Conservation (phyloP, 2,888 invertebrate species). For the Pristionchus maxplancki region DNA sequence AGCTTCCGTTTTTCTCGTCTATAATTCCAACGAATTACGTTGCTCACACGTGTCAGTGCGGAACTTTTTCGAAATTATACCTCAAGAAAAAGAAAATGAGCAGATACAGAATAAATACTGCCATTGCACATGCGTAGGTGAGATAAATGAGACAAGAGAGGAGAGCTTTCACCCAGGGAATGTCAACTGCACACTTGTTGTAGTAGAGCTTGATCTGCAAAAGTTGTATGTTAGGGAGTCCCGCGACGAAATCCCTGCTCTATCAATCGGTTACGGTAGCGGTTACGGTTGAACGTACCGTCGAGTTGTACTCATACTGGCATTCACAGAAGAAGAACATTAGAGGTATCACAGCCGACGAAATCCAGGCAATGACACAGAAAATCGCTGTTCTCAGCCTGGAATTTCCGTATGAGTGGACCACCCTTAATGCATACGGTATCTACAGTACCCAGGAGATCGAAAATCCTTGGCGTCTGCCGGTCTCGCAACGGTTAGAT, state of each 20-base stretch:
- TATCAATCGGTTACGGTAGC: background rate
- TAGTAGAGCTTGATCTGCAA: conserved; percentile 21
- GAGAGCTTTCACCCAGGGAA: background rate
- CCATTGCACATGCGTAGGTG: background rate
- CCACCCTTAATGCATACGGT: too few relatives aligned
- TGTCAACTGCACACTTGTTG: background rate
- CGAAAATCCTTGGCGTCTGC: background rate
- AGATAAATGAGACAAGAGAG: background rate
- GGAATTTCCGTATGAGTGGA: too few relatives aligned
- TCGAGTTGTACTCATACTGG: background rate
- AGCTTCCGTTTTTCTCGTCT: background rate
- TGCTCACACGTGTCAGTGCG: too few relatives aligned
- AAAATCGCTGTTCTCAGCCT: background rate
- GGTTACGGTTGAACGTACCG: background rate
- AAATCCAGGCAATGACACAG: background rate
- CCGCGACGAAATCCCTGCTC: too few relatives aligned
- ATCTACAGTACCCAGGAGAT: background rate
- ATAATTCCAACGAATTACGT: background rate
- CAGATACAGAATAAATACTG: background rate
- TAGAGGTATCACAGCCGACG: background rate
- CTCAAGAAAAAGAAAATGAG: background rate
- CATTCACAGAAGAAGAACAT: conserved; percentile 5
- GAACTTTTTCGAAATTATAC: background rate
- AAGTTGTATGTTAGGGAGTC: too few relatives aligned
- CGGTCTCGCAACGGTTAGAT: background rate